Percentiles rank a stretch among this genome's conserved stretches.
Conservation (phyloP, 2,113 vertebrate genomes). For the Percina caprodes region DNA sequence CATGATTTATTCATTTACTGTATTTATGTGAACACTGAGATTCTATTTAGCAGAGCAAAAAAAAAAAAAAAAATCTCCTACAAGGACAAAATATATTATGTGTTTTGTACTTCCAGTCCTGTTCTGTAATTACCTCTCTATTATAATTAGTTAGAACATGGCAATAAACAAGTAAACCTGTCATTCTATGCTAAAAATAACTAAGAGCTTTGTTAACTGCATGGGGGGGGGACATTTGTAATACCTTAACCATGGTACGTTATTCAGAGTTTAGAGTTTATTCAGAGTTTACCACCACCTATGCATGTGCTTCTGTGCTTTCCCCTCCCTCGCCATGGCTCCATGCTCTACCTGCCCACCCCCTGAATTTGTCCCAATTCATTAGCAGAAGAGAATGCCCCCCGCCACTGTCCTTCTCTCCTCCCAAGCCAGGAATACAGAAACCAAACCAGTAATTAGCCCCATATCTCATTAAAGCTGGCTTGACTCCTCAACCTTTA, state of each 20-base stretch:
- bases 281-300: not conserved
- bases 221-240: not conserved
- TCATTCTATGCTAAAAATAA: not conserved
- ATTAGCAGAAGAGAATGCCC: conserved; percentile 72
- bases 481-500: conserved; percentile 84
- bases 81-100: conserved; percentile 20
- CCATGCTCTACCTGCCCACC: conserved; percentile 45
- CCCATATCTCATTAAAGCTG: conserved; percentile 88
- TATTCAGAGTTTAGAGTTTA: too few species aligned
- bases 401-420: conserved; percentile 11
- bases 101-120: conserved; percentile 36
- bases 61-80: not conserved
- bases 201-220: not conserved
- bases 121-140: conserved; percentile 35
- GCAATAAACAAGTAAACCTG: not conserved
- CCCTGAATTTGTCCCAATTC: conserved; percentile 79
- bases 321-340: conserved; percentile 21
- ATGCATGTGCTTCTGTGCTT: not conserved
- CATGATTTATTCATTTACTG: not conserved
- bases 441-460: conserved; percentile 89
- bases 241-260: not conserved
- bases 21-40: not conserved
- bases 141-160: not conserved
- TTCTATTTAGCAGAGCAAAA: conserved; percentile 24
- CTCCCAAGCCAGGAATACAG: conserved; percentile 78